A percentile compares a stretch with the other conserved stretches of the same genome.
Conservation (phyloP, 2,797 vertebrate genomes). For the Cetoscarus ocellatus region DNA sequence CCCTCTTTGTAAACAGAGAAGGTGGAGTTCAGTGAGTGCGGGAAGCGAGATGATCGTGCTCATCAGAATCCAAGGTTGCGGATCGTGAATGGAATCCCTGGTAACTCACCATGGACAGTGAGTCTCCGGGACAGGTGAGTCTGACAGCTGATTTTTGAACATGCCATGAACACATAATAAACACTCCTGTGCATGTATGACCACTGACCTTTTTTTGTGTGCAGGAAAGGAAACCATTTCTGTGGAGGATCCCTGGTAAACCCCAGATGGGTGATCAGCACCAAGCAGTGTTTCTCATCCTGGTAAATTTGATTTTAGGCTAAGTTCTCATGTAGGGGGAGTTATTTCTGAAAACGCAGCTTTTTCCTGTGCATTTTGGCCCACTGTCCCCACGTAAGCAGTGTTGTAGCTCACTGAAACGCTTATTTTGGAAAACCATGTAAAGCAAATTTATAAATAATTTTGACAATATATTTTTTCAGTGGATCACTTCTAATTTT, state of each 20-base stretch:
- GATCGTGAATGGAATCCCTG: conserved; percentile 88
- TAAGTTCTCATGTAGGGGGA: too few species aligned
- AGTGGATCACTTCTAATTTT: too few species aligned
- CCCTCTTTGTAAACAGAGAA: conserved; percentile 75
- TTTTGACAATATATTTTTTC: too few species aligned
- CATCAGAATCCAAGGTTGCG: conserved; percentile 62
- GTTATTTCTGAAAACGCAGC: too few species aligned
- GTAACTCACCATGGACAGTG: conserved; percentile 97
- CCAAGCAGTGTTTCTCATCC: conserved; percentile 95
- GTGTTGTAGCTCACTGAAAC: too few species aligned
- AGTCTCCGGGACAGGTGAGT: conserved; percentile 94
- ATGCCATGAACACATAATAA: conserved; percentile 10
- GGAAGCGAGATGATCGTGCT: conserved; percentile 85
- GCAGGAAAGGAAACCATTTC: conserved; percentile 94
- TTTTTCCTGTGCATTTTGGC: too few species aligned
- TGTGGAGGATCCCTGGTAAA: conserved; percentile 95
- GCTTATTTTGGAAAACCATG: too few species aligned
- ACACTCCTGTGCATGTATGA: conserved; percentile 27
- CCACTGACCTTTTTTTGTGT: conserved; percentile 41
- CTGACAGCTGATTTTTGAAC: conserved; percentile 7
- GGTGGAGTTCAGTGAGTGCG: conserved; percentile 90
- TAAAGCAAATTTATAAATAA: too few species aligned
- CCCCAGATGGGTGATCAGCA: conserved; percentile 96
- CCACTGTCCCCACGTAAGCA: too few species aligned
- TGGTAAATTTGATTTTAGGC: conserved; percentile 85